Conservation (phyloP, 2,797 vertebrate species). For the Delichon dasypus region DNA sequence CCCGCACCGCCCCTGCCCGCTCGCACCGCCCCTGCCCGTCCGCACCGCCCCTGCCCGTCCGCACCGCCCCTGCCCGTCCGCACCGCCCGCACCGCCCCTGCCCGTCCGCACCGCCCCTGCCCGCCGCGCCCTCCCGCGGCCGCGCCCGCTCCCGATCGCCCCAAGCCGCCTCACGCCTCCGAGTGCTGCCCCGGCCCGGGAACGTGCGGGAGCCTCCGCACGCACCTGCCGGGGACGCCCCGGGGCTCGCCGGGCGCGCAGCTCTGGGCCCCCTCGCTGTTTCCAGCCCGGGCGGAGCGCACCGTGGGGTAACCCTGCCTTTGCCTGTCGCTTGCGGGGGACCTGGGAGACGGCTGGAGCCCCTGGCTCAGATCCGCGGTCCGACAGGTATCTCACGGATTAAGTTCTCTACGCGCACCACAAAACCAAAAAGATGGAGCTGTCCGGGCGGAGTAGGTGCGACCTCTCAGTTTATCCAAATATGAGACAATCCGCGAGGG, state of each 20-base stretch:
- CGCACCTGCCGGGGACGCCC: too few species aligned
- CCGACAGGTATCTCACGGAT: fast-evolving
- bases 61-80: too few species aligned
- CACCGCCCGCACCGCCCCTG: too few species aligned
- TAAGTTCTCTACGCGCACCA: fast-evolving
- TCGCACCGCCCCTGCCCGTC: too few species aligned
- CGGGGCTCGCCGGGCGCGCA: neutral
- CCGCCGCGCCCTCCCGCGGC: too few species aligned
- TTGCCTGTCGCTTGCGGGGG: fast-evolving
- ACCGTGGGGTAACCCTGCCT: fast-evolving
- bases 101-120: too few species aligned
- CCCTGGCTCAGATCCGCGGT: fast-evolving
- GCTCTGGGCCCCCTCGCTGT: neutral
- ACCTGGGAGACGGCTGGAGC: fast-evolving
- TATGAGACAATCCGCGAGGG: too few species aligned
- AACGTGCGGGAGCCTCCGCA: neutral
- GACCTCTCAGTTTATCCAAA: neutral
- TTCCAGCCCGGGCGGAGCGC: neutral
- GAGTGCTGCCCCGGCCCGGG: fast-evolving
- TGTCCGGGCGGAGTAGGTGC: fast-evolving
- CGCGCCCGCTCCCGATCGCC: too few species aligned
- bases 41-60: too few species aligned
- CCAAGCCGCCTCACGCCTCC: neutral
- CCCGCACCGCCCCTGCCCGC: too few species aligned
- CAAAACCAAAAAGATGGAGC: neutral